Evolutionary conservation across 2,797 vertebrate genomes (phyloP).

Genomic region (Acanthurus tractus): DNA sequence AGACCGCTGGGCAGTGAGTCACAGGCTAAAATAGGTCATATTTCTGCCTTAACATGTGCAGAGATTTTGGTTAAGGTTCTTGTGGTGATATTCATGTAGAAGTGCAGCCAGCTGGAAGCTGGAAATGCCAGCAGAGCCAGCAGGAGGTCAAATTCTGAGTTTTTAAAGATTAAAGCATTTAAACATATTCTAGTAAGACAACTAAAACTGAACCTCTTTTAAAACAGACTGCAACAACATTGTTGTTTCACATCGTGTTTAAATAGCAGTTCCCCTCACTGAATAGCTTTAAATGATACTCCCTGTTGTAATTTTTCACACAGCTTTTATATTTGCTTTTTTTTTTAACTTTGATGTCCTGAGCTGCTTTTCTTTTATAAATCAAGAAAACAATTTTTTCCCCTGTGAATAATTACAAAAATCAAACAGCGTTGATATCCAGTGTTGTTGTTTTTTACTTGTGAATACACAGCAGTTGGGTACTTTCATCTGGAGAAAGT

Average conservation of each 20-base stretch:
- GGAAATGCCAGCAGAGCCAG: too few relatives aligned
- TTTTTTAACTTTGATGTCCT: neutral
- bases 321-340: slow-evolving; percentile 1
- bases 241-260: neutral
- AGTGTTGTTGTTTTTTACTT: neutral
- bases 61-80: too few relatives aligned
- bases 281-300: slow-evolving; percentile 2
- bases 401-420: slow-evolving; percentile 9
- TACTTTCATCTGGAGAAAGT: slow-evolving; percentile 18
- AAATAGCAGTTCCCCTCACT: neutral
- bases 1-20: too few relatives aligned
- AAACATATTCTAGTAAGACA: too few relatives aligned
- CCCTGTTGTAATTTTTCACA: neutral
- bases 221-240: slow-evolving; percentile 9
- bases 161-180: too few relatives aligned
- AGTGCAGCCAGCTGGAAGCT: too few relatives aligned
- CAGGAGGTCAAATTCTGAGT: too few relatives aligned
- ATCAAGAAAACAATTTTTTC: neutral
- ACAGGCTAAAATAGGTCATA: too few relatives aligned
- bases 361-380: slow-evolving; percentile 2
- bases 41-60: too few relatives aligned
- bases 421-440: neutral
- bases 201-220: neutral
- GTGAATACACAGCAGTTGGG: slow-evolving; percentile 7
- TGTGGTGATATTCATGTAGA: too few relatives aligned